Base-by-base conservation (phyloP, 2,113 vertebrate genomes). In the Hippocampus mohnikei region DNA sequence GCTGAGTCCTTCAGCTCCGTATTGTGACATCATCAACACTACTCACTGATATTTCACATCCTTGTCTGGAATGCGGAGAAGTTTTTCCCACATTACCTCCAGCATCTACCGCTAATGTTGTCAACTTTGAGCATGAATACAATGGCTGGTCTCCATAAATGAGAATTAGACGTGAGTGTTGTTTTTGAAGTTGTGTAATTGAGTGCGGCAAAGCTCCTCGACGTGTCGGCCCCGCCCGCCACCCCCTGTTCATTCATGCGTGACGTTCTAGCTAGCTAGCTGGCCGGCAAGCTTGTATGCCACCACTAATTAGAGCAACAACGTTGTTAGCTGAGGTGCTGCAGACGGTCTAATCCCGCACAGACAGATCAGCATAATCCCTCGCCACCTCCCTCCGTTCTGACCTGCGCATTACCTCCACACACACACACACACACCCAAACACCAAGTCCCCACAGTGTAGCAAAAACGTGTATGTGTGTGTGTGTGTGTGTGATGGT, bases 351-450 rank as follows among this genome's bases (percentile, higher is more conserved):
- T 91, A 91, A 92, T 91, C 91, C 84, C 48, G 63, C 44, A 29
- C 71, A 87, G 81, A 70, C 81, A 82, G 74, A 92, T 88, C 84
- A 60, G 74, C 78, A 81, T 92, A 91, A 93, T 92, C 91, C 85
- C 48, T 64, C 71, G 68, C 81, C 77, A 82, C 76, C 78, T 82
- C 80, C 56, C 71, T 69, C 71, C 62, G 53, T 60, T 78, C 66
- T 73, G 73, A 75, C 79, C 69, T 50, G 16, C 61, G 48, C 46
- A 40, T n/a, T 40, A 15, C 25, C n/a, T 67, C 52, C 33, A 40
- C 40, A 12, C 7, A 58, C 23, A 10, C 41, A 42, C 41, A 50
- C 46, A 20, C 46, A 20, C n/a, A n/a, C n/a, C n/a, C n/a, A n/a
- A n/a, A n/a, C n/a, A n/a, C n/a, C n/a, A n/a, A n/a, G n/a, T n/a